Evolutionary conservation across 2,113 vertebrate genomes (phyloP), one percentile per base, ranked within the genome.

Genomic region (Ammodytes dubius): DNA sequence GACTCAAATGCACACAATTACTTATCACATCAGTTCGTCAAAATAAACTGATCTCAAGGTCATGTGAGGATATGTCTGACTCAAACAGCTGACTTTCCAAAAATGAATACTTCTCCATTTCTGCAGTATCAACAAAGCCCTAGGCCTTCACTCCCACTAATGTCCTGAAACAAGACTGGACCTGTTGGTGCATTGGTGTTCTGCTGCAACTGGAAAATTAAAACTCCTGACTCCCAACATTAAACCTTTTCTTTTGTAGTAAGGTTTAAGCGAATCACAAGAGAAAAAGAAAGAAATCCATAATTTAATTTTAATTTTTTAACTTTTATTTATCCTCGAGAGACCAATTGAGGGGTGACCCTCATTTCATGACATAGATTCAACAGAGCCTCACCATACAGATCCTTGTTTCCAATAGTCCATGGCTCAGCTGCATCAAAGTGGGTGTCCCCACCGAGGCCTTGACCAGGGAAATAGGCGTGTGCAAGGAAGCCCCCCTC

Each of bases 361-460:
- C n/a, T n/a, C n/a, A n/a, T n/a, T n/a, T n/a, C n/a, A n/a, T n/a
- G 42, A 54, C 54, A 40, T 17, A 11, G 50, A 68, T 79, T 56
- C 8, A 65, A 27, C 9, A 13, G 56, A 56, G 45, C 66, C 95
- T 97, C 86, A 97, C 97, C 97, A 14, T 69, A 89, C 59, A 97
- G 91, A 86, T 98, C 96, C 17, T 82, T 84, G 84, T 96, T 97
- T 58, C 93, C 94, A 39, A 95, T 90, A 1, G 97, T 98, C 97
- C 97, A 98, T 0, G 97, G 97, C 82, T 98, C 97, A 0, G 97
- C 95, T 1, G 94, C 94, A 37, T 98, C 97, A 60, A 98, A 98
- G 94, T 98, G 97, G 13, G 97, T 98, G 89, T 98, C 97, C 0
- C 97, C 97, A 0, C 97, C 97, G 1, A 98, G 96, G 87, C 96